These are phyloP conservation scores for Anarhynchus alexandrinus DNA, from an alignment of 2,113 vertebrate species.

Conservation along the genomic window DNA sequence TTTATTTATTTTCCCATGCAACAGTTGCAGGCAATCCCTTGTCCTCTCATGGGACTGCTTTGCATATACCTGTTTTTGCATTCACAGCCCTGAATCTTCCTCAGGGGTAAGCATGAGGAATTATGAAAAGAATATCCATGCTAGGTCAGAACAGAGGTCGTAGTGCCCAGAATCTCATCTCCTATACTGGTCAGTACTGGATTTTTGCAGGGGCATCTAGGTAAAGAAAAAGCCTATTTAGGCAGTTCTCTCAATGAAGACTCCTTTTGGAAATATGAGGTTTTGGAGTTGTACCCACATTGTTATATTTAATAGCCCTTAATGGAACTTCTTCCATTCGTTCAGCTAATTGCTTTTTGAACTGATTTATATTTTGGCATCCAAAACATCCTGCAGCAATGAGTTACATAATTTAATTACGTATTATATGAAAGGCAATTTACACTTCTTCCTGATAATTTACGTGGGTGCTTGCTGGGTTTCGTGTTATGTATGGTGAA, in stretches of 20 bases:
- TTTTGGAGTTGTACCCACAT: background rate
- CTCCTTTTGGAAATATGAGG: background rate
- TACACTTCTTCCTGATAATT: slow-evolving; percentile 12
- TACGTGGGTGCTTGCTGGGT: background rate
- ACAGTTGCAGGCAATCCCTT: background rate
- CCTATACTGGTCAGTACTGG: background rate
- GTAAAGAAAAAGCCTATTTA: background rate
- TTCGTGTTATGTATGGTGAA: background rate
- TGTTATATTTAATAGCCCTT: background rate
- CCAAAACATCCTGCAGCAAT: slow-evolving; percentile 30
- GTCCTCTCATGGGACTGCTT: background rate
- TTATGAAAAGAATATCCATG: background rate
- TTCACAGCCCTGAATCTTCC: background rate
- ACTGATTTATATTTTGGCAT: slow-evolving; percentile 41
- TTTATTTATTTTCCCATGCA: background rate
- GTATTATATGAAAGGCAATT: slow-evolving; percentile 37
- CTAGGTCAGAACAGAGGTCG: background rate
- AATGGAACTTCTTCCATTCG: background rate
- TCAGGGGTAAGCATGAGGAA: background rate
- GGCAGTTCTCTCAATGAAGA: background rate
- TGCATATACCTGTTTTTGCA: background rate
- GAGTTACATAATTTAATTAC: slow-evolving; percentile 45
- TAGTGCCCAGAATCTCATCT: background rate
- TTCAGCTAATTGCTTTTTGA: slow-evolving; percentile 39
- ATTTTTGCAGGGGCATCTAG: background rate